Base-by-base conservation (phyloP, 2,888 invertebrate genomes). In the Dolichopus griseipennis region DNA sequence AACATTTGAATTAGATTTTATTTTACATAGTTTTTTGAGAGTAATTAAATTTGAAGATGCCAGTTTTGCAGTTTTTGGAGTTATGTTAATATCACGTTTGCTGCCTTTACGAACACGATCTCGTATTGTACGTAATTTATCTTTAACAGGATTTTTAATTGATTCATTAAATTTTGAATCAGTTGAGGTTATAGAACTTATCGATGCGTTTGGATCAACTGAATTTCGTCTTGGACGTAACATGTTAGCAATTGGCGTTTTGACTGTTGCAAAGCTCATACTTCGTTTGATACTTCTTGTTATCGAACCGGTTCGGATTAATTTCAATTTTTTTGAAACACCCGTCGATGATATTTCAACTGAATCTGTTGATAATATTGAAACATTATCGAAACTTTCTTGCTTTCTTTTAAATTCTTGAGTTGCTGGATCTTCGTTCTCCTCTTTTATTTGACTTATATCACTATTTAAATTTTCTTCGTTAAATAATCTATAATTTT, bases 321-420 rank as follows among this genome's bases (percentile, higher is more conserved):
- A 74, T 72, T 82, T 82, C 0, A 80, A 80, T 67, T 82, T 82
- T 70, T 82, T 82, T 12, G 79, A 78, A 73, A 76, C 78, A 64
- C 66, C 72, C 9, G 75, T 71, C 0, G 78, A 78, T 69, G 77
- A 67, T n/a, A 68, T 21, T 0, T 76, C 79, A 71, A 78, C 78
- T 8, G 81, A 81, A 64, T 81, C 81, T 7, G 77, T 76, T 0
- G 81, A 81, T 72, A 79, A 75, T 3, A 81, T 72, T 0, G 82
- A 81, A 18, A 79, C 73, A 65, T 76, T 79, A 71, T 81, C 81
- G 52, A 78, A 76, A 70, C 80, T 81, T 41, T 78, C 79, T 20
- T 80, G 77, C 70, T 80, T 81, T 8, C 81, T 77, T 70, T 82
- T 81, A 43, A 78, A 68, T 8, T 78, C 78, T 43, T 74, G 72